Evolutionary conservation across 2,888 invertebrate genomes (phyloP).

Genomic region (Mystacides longicornis): DNA sequence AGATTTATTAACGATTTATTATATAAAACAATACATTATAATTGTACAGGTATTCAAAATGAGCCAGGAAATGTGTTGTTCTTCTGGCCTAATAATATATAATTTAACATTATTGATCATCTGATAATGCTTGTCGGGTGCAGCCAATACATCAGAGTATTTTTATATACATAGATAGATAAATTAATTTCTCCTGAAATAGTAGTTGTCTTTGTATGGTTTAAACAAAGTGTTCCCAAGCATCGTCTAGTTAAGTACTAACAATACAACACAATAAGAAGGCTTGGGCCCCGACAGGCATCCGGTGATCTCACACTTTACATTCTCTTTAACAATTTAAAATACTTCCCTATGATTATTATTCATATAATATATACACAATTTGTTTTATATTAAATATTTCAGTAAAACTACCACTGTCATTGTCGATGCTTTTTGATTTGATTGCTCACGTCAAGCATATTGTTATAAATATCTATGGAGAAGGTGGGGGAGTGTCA

Average conservation of each 20-base stretch:
- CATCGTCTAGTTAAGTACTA: too few species aligned
- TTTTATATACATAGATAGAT: conserved; percentile 5
- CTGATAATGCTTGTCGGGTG: conserved; percentile 19
- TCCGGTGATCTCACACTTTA: conserved; percentile 22
- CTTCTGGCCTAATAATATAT: conserved; percentile 21
- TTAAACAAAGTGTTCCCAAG: too few species aligned
- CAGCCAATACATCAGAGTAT: conserved; percentile 9
- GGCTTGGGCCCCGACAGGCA: conserved; percentile 23
- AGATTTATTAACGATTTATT: conserved; percentile 53
- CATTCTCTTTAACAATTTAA: conserved; percentile 26
- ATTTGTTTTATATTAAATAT: conserved; percentile 24
- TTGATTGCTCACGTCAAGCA: not conserved
- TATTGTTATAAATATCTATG: not conserved
- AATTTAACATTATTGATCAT: conserved; percentile 16
- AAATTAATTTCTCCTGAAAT: too few species aligned
- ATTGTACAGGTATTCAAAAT: conserved; percentile 49
- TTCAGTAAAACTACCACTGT: conserved; percentile 26
- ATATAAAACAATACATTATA: conserved; percentile 56
- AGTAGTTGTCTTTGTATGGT: too few species aligned
- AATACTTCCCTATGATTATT: conserved; percentile 24
- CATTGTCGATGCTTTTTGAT: conserved; percentile 23
- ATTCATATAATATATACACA: conserved; percentile 26
- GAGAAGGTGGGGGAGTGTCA: not conserved
- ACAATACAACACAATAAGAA: too few species aligned
- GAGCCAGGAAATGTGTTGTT: conserved; percentile 21